phyloP scores from a whole-genome alignment of 2,888 invertebrate genomes.

The Alentia gelatinosa region DNA sequence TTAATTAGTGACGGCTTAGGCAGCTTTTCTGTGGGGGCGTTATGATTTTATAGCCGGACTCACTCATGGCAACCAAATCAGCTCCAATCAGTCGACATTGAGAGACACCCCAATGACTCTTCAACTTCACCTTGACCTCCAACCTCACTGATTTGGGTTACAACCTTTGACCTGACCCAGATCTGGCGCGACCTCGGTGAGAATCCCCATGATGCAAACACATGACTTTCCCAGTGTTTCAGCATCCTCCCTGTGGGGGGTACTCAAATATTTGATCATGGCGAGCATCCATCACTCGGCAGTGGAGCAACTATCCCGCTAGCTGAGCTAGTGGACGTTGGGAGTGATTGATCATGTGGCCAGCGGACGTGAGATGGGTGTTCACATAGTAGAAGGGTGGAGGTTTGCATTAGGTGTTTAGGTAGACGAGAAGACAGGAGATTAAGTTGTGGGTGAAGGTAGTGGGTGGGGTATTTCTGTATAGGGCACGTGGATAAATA shows the following conservation, averaged over 20 bases:
- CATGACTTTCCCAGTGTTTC: not conserved
- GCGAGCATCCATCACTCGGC: not conserved
- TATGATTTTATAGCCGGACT: not conserved
- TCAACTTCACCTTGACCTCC: not conserved
- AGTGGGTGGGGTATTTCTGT: too few relatives aligned
- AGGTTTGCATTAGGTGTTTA: too few relatives aligned
- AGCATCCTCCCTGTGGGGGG: not conserved
- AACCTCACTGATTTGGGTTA: not conserved
- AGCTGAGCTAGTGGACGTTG: too few relatives aligned
- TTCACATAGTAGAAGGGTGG: too few relatives aligned
- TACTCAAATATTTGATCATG: not conserved
- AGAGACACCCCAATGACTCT: not conserved
- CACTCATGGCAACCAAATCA: not conserved
- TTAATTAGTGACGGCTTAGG: not conserved
- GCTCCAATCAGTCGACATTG: not conserved
- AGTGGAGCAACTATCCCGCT: too few relatives aligned
- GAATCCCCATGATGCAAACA: not conserved
- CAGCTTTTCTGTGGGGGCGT: not conserved
- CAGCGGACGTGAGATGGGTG: too few relatives aligned
- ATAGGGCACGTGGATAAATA: too few relatives aligned
- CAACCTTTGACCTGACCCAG: not conserved
- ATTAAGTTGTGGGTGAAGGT: too few relatives aligned
- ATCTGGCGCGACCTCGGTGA: not conserved
- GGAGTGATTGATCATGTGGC: too few relatives aligned
- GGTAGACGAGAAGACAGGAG: too few relatives aligned